Conservation (phyloP, 2,888 invertebrate genomes). For the Leptodirus hochenwartii region DNA sequence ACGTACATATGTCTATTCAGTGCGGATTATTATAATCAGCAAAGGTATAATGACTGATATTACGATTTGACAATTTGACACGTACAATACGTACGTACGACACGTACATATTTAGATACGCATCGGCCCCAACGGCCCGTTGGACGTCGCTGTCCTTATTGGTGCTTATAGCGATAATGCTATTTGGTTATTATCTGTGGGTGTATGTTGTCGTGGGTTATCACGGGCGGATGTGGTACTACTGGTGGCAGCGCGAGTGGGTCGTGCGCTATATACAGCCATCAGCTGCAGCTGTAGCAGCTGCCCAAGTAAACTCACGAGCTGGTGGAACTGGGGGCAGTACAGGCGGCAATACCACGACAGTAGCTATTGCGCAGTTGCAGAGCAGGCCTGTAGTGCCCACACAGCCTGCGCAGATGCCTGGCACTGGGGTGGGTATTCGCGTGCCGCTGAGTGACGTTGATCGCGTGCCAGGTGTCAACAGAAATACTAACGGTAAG, state of each 20-base stretch:
- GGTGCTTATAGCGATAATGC: conserved; percentile 29
- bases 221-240: conserved; percentile 32
- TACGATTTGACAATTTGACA: too few species aligned
- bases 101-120: too few species aligned
- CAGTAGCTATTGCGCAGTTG: conserved; percentile 4
- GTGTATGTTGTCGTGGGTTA: conserved; percentile 29
- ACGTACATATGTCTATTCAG: conserved; percentile 32
- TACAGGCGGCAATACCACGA: too few species aligned
- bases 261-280: conserved; percentile 27
- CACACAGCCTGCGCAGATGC: too few species aligned
- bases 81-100: too few species aligned
- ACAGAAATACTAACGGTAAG: too few species aligned
- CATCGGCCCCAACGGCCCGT: conserved; percentile 28
- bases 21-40: conserved; percentile 31
- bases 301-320: too few species aligned
- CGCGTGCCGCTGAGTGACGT: not conserved
- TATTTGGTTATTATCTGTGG: conserved; percentile 33
- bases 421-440: conserved; percentile 1
- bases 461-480: too few species aligned
- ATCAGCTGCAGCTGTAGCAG: not conserved
- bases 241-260: conserved; percentile 35
- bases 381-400: too few species aligned
- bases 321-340: too few species aligned
- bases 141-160: conserved; percentile 31
- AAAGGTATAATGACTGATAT: too few species aligned